Evolutionary conservation across 1,140 invertebrate species (phyloP).

Genomic region (Drosophila chauvacae): DNA sequence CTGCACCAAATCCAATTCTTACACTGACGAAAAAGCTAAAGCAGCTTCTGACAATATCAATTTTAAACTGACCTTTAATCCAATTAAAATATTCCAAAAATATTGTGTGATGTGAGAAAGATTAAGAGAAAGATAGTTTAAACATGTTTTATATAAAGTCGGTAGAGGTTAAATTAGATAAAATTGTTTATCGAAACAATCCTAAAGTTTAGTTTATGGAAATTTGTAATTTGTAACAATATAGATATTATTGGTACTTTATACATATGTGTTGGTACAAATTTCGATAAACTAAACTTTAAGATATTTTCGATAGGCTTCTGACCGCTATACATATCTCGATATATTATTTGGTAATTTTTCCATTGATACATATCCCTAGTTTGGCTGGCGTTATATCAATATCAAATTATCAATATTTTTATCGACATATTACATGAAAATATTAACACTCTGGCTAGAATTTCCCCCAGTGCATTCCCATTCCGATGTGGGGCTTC

Average conservation of each 20-base stretch:
- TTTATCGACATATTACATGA: neutral
- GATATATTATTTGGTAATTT: no score
- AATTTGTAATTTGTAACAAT: no score
- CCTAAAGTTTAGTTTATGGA: no score
- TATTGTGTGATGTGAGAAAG: neutral
- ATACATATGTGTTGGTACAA: neutral
- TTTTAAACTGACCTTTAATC: neutral
- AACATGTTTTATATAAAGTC: neutral
- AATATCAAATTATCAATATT: no score
- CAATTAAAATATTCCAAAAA: no score
- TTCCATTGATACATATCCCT: no score
- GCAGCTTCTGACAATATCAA: neutral
- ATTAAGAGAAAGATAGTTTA: neutral
- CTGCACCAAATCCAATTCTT: conserved; percentile 19
- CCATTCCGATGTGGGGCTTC: conserved; percentile 9
- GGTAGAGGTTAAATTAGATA: neutral
- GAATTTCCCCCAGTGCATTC: conserved; percentile 11
- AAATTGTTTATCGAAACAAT: neutral
- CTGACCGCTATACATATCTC: no score
- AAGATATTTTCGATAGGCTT: neutral
- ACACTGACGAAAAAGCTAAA: conserved; percentile 5
- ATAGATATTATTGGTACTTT: no score
- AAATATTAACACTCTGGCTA: neutral
- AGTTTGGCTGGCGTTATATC: no score
- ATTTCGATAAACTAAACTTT: neutral